Percentiles rank a stretch among this genome's conserved stretches.
Evolutionary conservation across 2,888 invertebrate species (phyloP).

Genomic region (Gnatocerus cornutus): DNA sequence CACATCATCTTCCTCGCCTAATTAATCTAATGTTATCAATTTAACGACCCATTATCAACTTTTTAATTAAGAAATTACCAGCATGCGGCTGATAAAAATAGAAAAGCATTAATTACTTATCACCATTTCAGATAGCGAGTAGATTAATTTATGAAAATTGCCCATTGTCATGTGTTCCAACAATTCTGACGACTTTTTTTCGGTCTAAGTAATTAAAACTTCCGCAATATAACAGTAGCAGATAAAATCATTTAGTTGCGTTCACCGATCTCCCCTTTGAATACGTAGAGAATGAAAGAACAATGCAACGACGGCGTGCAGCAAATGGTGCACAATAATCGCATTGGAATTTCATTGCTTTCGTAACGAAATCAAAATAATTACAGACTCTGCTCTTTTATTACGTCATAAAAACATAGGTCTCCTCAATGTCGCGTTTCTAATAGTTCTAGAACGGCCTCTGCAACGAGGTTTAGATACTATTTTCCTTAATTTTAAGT

Average conservation of each 20-base stretch:
- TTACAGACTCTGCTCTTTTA: constrained; percentile 26
- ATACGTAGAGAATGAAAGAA: constrained; percentile 19
- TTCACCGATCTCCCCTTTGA: constrained; percentile 4
- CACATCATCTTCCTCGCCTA: too few relatives aligned
- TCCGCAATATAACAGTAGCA: constrained; percentile 16
- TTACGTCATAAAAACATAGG: constrained; percentile 28
- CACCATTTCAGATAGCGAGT: too few relatives aligned
- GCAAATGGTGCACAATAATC: constrained; percentile 32
- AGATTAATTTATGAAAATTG: background rate
- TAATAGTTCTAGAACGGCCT: too few relatives aligned
- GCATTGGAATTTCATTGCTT: constrained; percentile 30
- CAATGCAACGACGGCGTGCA: constrained; percentile 23
- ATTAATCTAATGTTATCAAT: too few relatives aligned
- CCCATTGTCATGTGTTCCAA: background rate
- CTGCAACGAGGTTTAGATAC: too few relatives aligned
- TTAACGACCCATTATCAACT: too few relatives aligned
- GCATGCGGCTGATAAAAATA: too few relatives aligned
- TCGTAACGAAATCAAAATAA: constrained; percentile 25
- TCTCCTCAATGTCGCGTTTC: constrained; percentile 8
- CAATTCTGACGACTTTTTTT: constrained; percentile 11
- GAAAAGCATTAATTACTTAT: too few relatives aligned
- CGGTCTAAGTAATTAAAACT: constrained; percentile 41
- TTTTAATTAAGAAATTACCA: too few relatives aligned
- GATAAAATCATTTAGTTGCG: constrained; percentile 21
- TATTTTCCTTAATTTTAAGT: too few relatives aligned